Conservation (phyloP, 2,797 vertebrate species). For the Ctenopoma multispine region DNA sequence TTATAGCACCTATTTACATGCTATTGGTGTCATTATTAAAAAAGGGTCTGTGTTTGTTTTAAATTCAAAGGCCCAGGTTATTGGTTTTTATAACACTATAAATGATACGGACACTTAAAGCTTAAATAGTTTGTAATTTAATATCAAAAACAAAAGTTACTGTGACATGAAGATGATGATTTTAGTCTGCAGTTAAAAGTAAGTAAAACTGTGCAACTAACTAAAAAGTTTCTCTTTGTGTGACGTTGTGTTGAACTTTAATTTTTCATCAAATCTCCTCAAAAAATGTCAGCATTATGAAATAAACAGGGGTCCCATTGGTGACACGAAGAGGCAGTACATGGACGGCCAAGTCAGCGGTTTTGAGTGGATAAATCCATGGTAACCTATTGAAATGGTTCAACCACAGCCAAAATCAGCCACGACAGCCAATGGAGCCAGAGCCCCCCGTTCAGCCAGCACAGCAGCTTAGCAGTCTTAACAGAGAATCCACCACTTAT, state of each 20-base stretch:
- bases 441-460: slow-evolving; percentile 80
- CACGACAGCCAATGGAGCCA: slow-evolving; percentile 73
- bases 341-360: slow-evolving; percentile 82
- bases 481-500: slow-evolving; percentile 86
- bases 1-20: slow-evolving; percentile 77
- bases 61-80: slow-evolving; percentile 27
- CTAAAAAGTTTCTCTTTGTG: slow-evolving; percentile 69
- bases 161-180: slow-evolving; percentile 1
- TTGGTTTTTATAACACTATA: slow-evolving; percentile 45
- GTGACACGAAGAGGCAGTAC: slow-evolving; percentile 75
- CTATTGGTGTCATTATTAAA: slow-evolving; percentile 80
- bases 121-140: slow-evolving; percentile 31
- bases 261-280: slow-evolving; percentile 75
- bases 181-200: slow-evolving; percentile 34
- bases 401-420: slow-evolving; percentile 80
- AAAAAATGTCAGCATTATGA: slow-evolving; percentile 81
- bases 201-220: slow-evolving; percentile 45
- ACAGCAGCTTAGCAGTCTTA: slow-evolving; percentile 85
- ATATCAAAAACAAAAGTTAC: slow-evolving; percentile 7
- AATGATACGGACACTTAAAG: slow-evolving; percentile 43
- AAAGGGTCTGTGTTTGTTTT: slow-evolving; percentile 58
- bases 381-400: slow-evolving; percentile 86
- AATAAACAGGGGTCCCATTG: slow-evolving; percentile 80
- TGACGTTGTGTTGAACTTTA: slow-evolving; percentile 68
- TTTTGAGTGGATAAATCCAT: slow-evolving; percentile 84